A percentile compares a stretch with the other conserved stretches of the same genome.
These are phyloP conservation scores for Cirrhinus molitorella DNA, from an alignment of 2,797 vertebrate genomes.

Conservation along the genomic window DNA sequence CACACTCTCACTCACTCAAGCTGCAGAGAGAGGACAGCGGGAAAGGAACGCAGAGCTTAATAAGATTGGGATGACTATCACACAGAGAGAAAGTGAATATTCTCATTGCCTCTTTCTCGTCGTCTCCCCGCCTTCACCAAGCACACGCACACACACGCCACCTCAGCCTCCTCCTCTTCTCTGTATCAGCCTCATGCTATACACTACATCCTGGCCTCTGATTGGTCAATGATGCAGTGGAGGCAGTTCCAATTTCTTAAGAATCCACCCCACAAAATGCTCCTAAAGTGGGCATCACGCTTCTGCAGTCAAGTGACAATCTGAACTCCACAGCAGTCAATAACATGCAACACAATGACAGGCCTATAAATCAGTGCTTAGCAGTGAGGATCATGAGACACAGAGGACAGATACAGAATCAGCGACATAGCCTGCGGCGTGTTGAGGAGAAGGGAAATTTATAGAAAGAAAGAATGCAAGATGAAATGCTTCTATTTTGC, in stretches of 20 bases:
- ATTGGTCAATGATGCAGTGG: constrained; percentile 66
- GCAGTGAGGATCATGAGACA: constrained; percentile 52
- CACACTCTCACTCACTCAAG: constrained; percentile 22
- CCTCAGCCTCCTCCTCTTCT: constrained; percentile 65
- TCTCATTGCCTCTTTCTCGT: constrained; percentile 38
- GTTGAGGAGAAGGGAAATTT: constrained; percentile 1
- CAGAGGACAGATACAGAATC: constrained; percentile 46
- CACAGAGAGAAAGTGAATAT: constrained; percentile 72
- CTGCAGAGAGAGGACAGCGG: constrained; percentile 39
- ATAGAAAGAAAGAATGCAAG: constrained; percentile 31
- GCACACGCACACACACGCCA: constrained; percentile 49
- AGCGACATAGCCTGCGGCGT: constrained; percentile 39
- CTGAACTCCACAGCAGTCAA: constrained; percentile 48
- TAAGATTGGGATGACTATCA: constrained; percentile 83
- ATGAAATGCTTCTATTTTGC: constrained; percentile 26
- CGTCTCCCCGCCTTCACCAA: constrained; percentile 50
- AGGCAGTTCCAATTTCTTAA: constrained; percentile 32
- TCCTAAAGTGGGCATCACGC: constrained; percentile 9
- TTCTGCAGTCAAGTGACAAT: constrained; percentile 50
- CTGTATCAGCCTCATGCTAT: constrained; percentile 67
- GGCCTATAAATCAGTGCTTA: constrained; percentile 49
- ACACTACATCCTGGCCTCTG: constrained; percentile 66
- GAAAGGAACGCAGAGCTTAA: constrained; percentile 75
- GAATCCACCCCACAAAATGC: neutral
- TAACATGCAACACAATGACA: constrained; percentile 38